phyloP scores from a whole-genome alignment of 2,797 vertebrate species.

The Mormyrops attenuatus region DNA sequence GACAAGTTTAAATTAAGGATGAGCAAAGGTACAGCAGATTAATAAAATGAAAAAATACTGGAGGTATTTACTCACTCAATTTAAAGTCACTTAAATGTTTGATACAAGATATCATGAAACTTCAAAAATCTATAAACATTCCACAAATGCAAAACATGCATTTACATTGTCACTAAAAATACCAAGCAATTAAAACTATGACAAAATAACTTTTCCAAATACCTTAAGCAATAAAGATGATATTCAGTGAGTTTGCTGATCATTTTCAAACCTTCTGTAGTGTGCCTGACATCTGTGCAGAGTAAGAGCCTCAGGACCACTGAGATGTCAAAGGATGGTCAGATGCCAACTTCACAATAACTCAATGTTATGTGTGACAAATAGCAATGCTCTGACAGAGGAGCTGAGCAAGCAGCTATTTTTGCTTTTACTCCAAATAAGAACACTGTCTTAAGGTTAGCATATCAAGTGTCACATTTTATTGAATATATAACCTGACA shows the following conservation, averaged over 20 bases:
- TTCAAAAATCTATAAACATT: neutral
- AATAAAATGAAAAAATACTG: neutral
- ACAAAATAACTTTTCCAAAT: neutral
- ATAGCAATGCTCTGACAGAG: conserved; percentile 39
- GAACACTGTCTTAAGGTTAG: conserved; percentile 25
- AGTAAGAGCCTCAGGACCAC: neutral
- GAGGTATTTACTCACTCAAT: neutral
- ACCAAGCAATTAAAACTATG: neutral
- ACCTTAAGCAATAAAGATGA: neutral
- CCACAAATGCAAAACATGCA: neutral
- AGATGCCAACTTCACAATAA: conserved; percentile 6
- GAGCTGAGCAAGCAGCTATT: conserved; percentile 52
- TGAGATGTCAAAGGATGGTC: conserved; percentile 5
- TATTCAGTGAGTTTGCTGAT: neutral
- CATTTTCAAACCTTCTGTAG: neutral
- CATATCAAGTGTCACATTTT: conserved; percentile 48
- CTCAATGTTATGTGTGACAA: conserved; percentile 1
- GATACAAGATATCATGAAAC: neutral
- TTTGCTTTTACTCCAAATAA: conserved; percentile 58
- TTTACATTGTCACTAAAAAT: neutral
- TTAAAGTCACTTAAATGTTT: neutral
- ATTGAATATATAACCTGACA: conserved; percentile 52
- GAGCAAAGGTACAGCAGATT: neutral
- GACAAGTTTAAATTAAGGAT: neutral
- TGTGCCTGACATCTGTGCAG: neutral